These are phyloP conservation scores for Machaerirhynchus nigripectus DNA, from an alignment of 2,113 vertebrate genomes.

Conservation along the genomic window DNA sequence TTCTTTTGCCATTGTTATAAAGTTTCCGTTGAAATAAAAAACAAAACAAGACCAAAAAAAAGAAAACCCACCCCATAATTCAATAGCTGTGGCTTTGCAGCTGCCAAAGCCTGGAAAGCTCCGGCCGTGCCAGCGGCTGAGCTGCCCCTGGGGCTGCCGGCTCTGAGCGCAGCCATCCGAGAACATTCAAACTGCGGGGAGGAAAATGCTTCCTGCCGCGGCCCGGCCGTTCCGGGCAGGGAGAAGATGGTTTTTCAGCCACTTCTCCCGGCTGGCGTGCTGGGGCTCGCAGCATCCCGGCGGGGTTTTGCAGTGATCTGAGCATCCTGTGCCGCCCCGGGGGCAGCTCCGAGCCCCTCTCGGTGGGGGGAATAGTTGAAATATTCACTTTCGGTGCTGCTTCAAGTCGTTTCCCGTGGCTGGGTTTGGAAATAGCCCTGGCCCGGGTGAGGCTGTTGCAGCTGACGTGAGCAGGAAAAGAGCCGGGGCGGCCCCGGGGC, in stretches of 20 bases:
- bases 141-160: not conserved
- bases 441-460: not conserved
- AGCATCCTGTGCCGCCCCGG: not conserved
- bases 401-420: not conserved
- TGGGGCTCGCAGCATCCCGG: not conserved
- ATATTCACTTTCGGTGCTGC: not conserved
- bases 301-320: rapidly evolving
- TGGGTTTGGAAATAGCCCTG: not conserved
- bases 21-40: not conserved
- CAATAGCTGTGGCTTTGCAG: not conserved
- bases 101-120: slow-evolving; percentile 52
- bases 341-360: not conserved
- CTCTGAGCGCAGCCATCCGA: not conserved
- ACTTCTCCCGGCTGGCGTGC: not conserved
- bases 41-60: not conserved
- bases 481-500: not conserved
- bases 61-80: too few species aligned
- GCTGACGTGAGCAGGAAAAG: not conserved
- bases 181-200: not conserved
- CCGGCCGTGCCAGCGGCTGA: not conserved
- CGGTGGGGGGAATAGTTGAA: rapidly evolving
- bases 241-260: not conserved
- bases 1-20: not conserved
- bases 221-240: rapidly evolving
- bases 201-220: not conserved